These are phyloP conservation scores for Maniola hyperantus DNA, from an alignment of 2,888 invertebrate genomes.

Conservation along the genomic window DNA sequence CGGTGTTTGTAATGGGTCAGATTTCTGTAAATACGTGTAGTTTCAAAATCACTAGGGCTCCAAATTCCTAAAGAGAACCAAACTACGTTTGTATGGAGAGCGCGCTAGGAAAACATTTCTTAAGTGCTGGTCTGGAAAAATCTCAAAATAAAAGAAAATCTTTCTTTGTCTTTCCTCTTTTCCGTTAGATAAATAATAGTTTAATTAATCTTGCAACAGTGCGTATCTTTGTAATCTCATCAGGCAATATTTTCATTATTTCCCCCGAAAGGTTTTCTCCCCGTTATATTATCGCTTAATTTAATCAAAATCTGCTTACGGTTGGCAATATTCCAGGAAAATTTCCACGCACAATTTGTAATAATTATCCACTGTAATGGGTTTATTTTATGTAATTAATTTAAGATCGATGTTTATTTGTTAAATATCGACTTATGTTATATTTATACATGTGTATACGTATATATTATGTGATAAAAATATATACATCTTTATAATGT, in stretches of 20 bases:
- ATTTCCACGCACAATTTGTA: constrained; percentile 66
- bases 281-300: constrained; percentile 75
- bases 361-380: constrained; percentile 49
- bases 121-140: not conserved
- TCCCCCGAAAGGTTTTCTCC: constrained; percentile 64
- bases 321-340: constrained; percentile 59
- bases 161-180: constrained; percentile 11
- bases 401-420: constrained; percentile 24
- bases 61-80: too few relatives aligned
- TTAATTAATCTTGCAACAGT: constrained; percentile 51
- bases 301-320: constrained; percentile 74
- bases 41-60: too few relatives aligned
- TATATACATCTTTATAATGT: too few relatives aligned
- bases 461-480: too few relatives aligned
- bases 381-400: constrained; percentile 29
- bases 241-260: constrained; percentile 75
- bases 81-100: not conserved
- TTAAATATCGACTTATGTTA: not conserved
- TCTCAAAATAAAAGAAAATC: not conserved
- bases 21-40: too few relatives aligned
- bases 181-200: constrained; percentile 16
- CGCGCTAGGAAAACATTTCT: not conserved
- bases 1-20: too few relatives aligned
- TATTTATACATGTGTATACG: too few relatives aligned
- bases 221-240: constrained; percentile 53